A percentile compares a stretch with the other conserved stretches of the same genome.
Conservation (phyloP, 2,888 invertebrate genomes). For the Melanargia galathea region DNA sequence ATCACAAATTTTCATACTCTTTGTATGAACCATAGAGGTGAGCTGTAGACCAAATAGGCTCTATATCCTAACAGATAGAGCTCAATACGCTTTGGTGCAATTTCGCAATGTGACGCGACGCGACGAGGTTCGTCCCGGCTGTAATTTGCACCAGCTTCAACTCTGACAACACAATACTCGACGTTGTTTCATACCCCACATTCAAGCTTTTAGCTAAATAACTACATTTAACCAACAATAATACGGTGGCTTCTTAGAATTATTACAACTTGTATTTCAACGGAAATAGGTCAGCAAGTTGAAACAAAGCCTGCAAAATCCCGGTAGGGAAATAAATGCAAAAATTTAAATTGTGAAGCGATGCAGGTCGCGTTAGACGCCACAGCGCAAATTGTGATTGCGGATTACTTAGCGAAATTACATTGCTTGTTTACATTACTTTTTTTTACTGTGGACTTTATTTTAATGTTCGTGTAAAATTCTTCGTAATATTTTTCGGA, state of each 20-base stretch:
- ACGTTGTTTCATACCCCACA: background rate
- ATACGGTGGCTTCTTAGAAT: conserved; percentile 3
- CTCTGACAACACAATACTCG: background rate
- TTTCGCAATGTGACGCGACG: no score
- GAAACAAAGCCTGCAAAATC: conserved; percentile 18
- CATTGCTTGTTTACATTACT: conserved; percentile 14
- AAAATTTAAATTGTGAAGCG: conserved; percentile 16
- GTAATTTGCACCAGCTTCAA: no score
- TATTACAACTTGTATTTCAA: conserved; percentile 9
- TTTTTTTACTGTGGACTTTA: background rate
- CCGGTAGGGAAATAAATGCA: conserved; percentile 20
- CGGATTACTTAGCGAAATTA: conserved; percentile 29
- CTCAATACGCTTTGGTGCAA: no score
- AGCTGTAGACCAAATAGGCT: no score
- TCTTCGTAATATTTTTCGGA: no score
- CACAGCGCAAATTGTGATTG: conserved; percentile 15
- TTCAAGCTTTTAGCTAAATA: conserved; percentile 19
- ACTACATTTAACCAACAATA: conserved; percentile 11
- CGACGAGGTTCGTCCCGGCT: no score
- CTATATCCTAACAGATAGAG: no score
- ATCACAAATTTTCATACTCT: no score
- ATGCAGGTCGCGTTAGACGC: conserved; percentile 11
- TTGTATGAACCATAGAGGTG: no score
- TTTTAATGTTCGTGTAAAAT: background rate
- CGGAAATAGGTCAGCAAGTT: conserved; percentile 19